Evolutionary conservation across 2,113 vertebrate genomes (phyloP).

Genomic region (Hippocampus abdominalis): DNA sequence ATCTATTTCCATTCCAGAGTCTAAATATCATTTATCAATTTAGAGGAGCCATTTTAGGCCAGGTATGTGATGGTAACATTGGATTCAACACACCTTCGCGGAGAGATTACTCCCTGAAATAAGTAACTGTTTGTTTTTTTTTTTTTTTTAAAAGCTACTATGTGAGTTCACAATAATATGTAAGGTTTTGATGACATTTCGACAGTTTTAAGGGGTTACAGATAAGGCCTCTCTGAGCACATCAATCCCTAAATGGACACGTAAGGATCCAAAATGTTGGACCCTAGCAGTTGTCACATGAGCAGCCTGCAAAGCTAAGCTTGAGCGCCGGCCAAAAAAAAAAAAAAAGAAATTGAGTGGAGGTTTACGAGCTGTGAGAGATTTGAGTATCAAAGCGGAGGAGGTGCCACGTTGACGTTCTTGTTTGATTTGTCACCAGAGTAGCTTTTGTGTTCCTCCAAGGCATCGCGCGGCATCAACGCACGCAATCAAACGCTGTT

Average conservation of each 20-base stretch:
- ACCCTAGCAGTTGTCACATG: neutral
- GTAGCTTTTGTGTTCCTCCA: neutral
- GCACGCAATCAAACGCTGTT: neutral
- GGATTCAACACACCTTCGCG: neutral
- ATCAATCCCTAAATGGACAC: neutral
- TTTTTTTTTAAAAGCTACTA: no score
- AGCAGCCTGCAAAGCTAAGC: conserved; percentile 36
- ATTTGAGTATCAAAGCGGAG: neutral
- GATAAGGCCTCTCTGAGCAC: neutral
- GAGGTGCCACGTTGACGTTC: neutral
- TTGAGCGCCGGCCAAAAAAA: conserved; percentile 51
- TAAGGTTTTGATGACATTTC: neutral
- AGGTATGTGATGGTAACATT: neutral
- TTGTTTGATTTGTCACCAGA: neutral
- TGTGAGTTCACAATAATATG: no score
- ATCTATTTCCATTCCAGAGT: no score
- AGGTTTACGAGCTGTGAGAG: neutral
- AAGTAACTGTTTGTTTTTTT: no score
- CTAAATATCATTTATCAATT: no score
- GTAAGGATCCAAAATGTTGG: neutral
- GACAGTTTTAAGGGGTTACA: neutral
- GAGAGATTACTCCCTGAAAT: neutral
- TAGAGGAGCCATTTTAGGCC: no score
- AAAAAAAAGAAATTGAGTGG: conserved; percentile 6
- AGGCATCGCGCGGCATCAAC: neutral